Evolutionary conservation across 1,140 invertebrate species (phyloP).

Genomic region (Brachionus paranguensis): DNA sequence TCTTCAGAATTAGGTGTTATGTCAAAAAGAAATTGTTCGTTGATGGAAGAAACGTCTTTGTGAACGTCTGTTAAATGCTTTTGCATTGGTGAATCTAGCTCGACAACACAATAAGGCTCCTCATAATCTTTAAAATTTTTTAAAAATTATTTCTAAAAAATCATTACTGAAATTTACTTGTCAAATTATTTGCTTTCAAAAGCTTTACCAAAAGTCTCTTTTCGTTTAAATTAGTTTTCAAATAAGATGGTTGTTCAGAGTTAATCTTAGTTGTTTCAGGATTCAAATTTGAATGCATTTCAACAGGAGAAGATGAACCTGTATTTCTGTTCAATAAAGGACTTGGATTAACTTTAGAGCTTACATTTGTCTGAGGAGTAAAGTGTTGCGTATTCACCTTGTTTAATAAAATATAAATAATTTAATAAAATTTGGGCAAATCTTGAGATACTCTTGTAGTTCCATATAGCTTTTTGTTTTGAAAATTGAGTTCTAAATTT

Average conservation of each 20-base stretch:
- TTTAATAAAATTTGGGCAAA: neutral
- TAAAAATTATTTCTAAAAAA: neutral
- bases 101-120: conserved; percentile 39
- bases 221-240: neutral
- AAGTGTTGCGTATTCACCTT: neutral
- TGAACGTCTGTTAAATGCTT: conserved; percentile 32
- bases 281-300: neutral
- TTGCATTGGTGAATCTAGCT: conserved; percentile 34
- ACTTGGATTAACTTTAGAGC: neutral
- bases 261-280: neutral
- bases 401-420: neutral
- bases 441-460: neutral
- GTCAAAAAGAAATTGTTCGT: conserved; percentile 32
- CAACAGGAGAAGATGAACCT: neutral
- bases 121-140: conserved; percentile 9
- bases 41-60: neutral
- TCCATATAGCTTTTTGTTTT: neutral
- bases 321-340: neutral
- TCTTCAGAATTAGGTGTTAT: conserved; percentile 23
- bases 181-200: conserved; percentile 12
- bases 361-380: neutral
- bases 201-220: conserved; percentile 32
- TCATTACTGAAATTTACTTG: neutral
- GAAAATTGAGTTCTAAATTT: conserved; percentile 7
- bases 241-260: neutral